Evolutionary conservation across 1,140 invertebrate species (phyloP), one percentile per base, ranked within the genome.

Genomic region (Nasonia vitripennis): DNA sequence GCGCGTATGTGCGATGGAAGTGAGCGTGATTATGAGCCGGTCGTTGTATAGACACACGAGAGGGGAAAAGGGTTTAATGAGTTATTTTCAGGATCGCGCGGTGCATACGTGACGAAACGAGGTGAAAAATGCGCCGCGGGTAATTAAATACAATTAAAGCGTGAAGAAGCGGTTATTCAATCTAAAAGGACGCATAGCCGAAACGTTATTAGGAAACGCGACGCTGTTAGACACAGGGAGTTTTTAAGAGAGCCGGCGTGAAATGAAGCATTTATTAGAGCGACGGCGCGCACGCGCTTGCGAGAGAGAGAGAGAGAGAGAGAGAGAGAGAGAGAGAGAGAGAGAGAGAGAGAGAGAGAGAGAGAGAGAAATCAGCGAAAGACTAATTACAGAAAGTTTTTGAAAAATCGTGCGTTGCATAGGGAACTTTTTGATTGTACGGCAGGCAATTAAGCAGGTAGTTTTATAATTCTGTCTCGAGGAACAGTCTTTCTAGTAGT

Each of bases 61-160:
- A 45, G 48, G 48, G 48, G 12, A 51, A 68, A 37, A 73, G 31
- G 14, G 27, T 51, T 81, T 81, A 73, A 81, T 51, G 70, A 73
- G 70, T 12, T 27, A 51, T 71, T 81, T 14, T 14, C 37, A 71
- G 68, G 70, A 81, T 81, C 68, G 37, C 45, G 70, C 31, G 20
- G 31, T 17, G 48, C 48, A 51, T 5, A 45, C 17, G 37, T 81
- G 80, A 55, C 48, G 80, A 51, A 81, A 81, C 23, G 2, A 12
- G 14, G n/a, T 73, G 62, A 67, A 81, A 81, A 70, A 70, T 73
- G 27, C 51, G 48, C 48, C 6, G 71, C 71, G 48, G 51, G 51
- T 75, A 83, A 74, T 83, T 74, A 75, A 75, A 83, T 83, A 67
- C 48, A 83, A 83, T 75, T 74, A 75, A 75, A 41, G 27, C 48